These are phyloP conservation scores for Formica selysi DNA, from an alignment of 1,140 invertebrate genomes.

Conservation along the genomic window DNA sequence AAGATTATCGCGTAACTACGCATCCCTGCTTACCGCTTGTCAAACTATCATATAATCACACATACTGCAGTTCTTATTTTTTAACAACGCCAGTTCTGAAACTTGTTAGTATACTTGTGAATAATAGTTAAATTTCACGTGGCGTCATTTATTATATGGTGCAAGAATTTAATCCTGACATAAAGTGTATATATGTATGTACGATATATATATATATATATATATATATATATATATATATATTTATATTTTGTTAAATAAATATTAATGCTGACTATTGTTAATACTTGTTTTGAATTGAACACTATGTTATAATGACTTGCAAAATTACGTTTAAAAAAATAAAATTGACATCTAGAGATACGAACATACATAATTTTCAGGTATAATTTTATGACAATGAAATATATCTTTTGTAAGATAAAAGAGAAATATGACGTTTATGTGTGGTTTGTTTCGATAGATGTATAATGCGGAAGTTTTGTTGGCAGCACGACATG, in stretches of 20 bases:
- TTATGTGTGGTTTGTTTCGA: slow-evolving; percentile 9
- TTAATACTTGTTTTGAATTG: not conserved
- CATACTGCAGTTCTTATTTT: slow-evolving; percentile 37
- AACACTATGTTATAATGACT: not conserved
- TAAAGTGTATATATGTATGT: not conserved
- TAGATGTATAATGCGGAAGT: slow-evolving; percentile 53
- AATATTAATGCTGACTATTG: not conserved
- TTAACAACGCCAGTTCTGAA: slow-evolving; percentile 25
- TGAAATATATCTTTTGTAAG: not conserved
- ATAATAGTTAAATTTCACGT: not conserved
- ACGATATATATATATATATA: not conserved
- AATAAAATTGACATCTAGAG: not conserved
- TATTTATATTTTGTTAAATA: not conserved
- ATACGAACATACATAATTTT: not conserved
- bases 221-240: not conserved
- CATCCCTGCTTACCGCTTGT: slow-evolving; percentile 41
- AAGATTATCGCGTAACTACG: slow-evolving; percentile 44
- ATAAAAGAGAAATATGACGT: not conserved
- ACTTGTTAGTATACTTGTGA: not conserved
- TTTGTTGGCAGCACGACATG: slow-evolving; percentile 45
- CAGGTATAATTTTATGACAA: not conserved
- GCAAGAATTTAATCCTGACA: not conserved
- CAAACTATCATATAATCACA: slow-evolving; percentile 23
- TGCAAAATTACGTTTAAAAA: not conserved
- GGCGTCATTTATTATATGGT: not conserved